These are phyloP conservation scores for Panthera leo DNA, from an alignment of 2,113 vertebrate genomes.

Conservation along the genomic window DNA sequence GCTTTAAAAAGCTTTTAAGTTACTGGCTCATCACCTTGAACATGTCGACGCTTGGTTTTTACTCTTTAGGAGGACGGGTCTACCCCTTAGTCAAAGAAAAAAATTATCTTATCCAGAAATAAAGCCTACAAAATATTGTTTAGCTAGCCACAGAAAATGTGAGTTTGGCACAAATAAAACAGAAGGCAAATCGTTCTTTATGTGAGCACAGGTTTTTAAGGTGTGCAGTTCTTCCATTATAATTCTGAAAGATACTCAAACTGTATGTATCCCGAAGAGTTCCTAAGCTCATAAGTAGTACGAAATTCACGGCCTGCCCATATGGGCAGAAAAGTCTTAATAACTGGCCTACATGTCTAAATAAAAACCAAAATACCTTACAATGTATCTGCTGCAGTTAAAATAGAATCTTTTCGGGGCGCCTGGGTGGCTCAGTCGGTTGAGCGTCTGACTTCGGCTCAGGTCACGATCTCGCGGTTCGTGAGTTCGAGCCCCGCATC, in stretches of 20 bases:
- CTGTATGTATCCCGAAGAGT: not conserved
- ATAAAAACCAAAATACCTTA: conserved; percentile 38
- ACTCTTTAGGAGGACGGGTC: not conserved
- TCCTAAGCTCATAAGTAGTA: not conserved
- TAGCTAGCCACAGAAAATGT: not conserved
- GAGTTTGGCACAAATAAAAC: not conserved
- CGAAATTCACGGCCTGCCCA: not conserved
- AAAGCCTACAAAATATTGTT: not conserved
- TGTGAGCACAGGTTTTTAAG: not conserved
- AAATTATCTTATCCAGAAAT: not conserved
- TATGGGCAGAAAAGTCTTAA: not conserved
- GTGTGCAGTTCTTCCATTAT: not conserved
- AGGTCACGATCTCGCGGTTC: no score
- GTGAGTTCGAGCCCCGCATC: no score
- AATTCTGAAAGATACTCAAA: not conserved
- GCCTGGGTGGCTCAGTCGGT: no score
- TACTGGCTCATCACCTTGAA: not conserved
- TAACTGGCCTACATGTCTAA: not conserved
- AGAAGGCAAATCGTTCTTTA: not conserved
- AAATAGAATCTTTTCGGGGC: not conserved
- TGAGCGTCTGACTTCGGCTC: no score
- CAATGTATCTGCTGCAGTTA: not conserved
- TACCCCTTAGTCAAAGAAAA: not conserved
- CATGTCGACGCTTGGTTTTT: not conserved
- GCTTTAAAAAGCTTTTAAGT: not conserved